Percentiles rank a stretch among this genome's conserved stretches.
These are phyloP conservation scores for Gallinago stenura DNA, from an alignment of 2,797 vertebrate species.

Conservation along the genomic window DNA sequence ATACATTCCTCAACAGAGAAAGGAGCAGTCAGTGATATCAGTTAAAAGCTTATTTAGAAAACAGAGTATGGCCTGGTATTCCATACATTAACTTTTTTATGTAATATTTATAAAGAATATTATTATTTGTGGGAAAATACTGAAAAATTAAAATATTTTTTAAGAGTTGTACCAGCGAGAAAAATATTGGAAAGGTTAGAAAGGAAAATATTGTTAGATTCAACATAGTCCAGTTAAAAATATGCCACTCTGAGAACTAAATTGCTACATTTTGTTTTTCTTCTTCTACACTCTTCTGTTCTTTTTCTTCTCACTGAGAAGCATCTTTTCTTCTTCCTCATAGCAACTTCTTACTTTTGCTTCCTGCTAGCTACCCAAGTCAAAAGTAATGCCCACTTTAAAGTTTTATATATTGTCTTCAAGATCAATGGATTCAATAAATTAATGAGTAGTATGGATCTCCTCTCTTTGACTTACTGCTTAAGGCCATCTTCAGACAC, in stretches of 20 bases:
- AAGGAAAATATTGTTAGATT: not conserved
- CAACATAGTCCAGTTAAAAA: not conserved
- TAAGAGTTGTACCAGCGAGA: not conserved
- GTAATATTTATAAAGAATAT: not conserved
- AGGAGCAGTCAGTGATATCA: not conserved
- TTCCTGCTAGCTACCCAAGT: not conserved
- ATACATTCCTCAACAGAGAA: not conserved
- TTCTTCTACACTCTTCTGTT: not conserved
- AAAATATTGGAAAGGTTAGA: not conserved
- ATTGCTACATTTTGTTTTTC: not conserved
- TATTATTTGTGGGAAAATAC: not conserved
- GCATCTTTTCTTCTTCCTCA: not conserved
- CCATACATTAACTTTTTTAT: not conserved
- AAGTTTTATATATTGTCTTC: conserved; percentile 30
- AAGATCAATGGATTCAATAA: conserved; percentile 1
- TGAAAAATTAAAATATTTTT: not conserved
- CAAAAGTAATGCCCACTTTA: conserved; percentile 6
- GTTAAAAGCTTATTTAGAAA: not conserved
- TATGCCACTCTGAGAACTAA: not conserved
- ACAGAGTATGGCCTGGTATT: not conserved
- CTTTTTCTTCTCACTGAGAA: not conserved
- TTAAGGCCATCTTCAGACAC: not conserved
- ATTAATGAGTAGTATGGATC: conserved; percentile 32
- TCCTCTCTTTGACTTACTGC: not conserved
- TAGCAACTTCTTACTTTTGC: not conserved